phyloP scores from a whole-genome alignment of 2,888 invertebrate species.

The Zele albiditarsus region DNA sequence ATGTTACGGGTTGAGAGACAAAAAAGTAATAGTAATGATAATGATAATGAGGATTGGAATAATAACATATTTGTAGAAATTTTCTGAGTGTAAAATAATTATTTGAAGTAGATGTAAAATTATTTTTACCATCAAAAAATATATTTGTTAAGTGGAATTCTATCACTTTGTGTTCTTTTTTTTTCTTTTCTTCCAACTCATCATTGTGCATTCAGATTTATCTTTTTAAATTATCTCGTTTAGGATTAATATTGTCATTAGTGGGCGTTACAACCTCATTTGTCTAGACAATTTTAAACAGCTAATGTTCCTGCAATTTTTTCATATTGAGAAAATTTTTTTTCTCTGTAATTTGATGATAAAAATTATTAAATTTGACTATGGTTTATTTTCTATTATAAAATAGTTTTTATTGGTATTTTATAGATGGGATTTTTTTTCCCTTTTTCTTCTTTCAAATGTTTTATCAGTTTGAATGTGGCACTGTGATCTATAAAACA shows the following conservation, averaged over 20 bases:
- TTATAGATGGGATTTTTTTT: neutral
- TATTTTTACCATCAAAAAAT: too few species aligned
- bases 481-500: slow-evolving; percentile 1
- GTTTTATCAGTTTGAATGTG: neutral
- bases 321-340: neutral
- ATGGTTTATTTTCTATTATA: too few species aligned
- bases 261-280: slow-evolving; percentile 20
- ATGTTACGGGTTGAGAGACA: neutral
- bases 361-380: neutral
- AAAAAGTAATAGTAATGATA: neutral
- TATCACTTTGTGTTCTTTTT: neutral
- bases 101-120: too few species aligned
- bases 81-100: neutral
- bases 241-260: neutral
- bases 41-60: too few species aligned
- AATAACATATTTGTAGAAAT: too few species aligned
- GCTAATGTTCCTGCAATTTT: slow-evolving; percentile 8
- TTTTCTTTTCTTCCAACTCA: neutral
- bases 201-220: neutral
- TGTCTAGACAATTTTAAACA: slow-evolving; percentile 10
- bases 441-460: too few species aligned
- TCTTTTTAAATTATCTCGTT: neutral
- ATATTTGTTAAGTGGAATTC: neutral
- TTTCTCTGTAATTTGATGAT: neutral
- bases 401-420: too few species aligned